Evolutionary conservation across 1,140 invertebrate genomes (phyloP).

Genomic region (Lethrus apterus): DNA sequence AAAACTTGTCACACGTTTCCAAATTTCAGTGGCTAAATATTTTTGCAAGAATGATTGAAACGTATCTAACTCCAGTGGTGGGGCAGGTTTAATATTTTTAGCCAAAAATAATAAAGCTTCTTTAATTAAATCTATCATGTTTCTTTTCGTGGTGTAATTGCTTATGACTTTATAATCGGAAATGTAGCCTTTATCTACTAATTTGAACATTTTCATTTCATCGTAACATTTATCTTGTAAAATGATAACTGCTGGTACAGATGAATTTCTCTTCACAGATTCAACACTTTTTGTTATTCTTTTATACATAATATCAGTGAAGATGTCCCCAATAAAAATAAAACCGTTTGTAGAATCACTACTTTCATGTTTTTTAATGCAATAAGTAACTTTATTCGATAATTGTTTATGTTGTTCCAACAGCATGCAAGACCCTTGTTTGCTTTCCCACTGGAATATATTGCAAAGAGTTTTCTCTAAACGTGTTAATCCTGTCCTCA

Average conservation of each 20-base stretch:
- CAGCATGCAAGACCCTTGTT: too few relatives aligned
- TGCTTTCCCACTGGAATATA: slow-evolving; percentile 27
- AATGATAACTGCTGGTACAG: slow-evolving; percentile 28
- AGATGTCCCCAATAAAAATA: slow-evolving; percentile 30
- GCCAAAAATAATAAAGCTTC: slow-evolving; percentile 51
- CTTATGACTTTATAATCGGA: slow-evolving; percentile 24
- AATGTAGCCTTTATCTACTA: slow-evolving; percentile 23
- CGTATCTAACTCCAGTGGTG: slow-evolving; percentile 52
- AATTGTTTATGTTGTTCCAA: too few relatives aligned
- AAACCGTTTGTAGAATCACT: slow-evolving; percentile 28
- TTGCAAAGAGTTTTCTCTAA: slow-evolving; percentile 40
- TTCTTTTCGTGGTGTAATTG: slow-evolving; percentile 15
- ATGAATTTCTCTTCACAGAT: slow-evolving; percentile 16
- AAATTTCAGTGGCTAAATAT: slow-evolving; percentile 57
- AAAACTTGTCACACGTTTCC: slow-evolving; percentile 50
- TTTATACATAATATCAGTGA: slow-evolving; percentile 21
- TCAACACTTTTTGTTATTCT: slow-evolving; percentile 28
- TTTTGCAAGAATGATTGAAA: slow-evolving; percentile 48
- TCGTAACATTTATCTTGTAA: slow-evolving; percentile 24
- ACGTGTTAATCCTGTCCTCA: slow-evolving; percentile 27
- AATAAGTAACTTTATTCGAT: slow-evolving; percentile 23
- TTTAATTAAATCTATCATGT: slow-evolving; percentile 40
- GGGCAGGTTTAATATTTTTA: slow-evolving; percentile 45
- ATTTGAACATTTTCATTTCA: slow-evolving; percentile 16
- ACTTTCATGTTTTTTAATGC: slow-evolving; percentile 26